phyloP scores from a whole-genome alignment of 2,797 vertebrate species.

The Halcyon chelicuti region DNA sequence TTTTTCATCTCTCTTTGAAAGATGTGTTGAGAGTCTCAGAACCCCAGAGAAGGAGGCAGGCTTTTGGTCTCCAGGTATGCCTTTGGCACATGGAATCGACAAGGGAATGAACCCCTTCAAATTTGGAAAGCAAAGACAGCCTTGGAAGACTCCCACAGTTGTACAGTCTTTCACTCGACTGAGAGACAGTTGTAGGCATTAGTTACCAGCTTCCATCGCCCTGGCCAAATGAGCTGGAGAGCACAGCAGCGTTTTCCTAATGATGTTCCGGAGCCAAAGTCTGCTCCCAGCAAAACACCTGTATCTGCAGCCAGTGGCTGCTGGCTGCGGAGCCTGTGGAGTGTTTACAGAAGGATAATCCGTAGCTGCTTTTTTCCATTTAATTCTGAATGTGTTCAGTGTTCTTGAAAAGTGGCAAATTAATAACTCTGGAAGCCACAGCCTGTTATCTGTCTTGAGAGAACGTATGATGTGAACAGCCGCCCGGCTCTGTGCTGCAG shows the following conservation, averaged over 20 bases:
- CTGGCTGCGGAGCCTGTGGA: neutral
- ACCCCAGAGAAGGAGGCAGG: neutral
- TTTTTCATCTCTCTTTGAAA: constrained; percentile 15
- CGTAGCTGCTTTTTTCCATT: neutral
- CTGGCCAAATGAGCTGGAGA: constrained; percentile 66
- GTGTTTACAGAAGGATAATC: neutral
- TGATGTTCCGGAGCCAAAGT: neutral
- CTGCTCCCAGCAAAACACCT: constrained; percentile 35
- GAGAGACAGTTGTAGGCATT: constrained; percentile 39
- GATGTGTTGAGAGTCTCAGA: neutral
- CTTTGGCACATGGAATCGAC: neutral
- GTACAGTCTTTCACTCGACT: constrained; percentile 27
- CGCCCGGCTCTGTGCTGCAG: fast-evolving
- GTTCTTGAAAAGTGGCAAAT: neutral
- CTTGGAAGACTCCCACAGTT: constrained; percentile 19
- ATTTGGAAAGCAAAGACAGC: constrained; percentile 14
- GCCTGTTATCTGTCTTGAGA: neutral
- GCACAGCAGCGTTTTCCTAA: constrained; percentile 10
- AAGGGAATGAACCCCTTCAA: neutral
- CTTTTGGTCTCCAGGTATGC: constrained; percentile 1
- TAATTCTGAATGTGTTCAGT: neutral
- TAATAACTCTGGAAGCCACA: neutral
- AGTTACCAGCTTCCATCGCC: neutral
- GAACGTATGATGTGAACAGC: fast-evolving
- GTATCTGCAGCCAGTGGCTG: neutral